phyloP scores from a whole-genome alignment of 2,113 vertebrate genomes.

The Cheirogaleus medius region DNA sequence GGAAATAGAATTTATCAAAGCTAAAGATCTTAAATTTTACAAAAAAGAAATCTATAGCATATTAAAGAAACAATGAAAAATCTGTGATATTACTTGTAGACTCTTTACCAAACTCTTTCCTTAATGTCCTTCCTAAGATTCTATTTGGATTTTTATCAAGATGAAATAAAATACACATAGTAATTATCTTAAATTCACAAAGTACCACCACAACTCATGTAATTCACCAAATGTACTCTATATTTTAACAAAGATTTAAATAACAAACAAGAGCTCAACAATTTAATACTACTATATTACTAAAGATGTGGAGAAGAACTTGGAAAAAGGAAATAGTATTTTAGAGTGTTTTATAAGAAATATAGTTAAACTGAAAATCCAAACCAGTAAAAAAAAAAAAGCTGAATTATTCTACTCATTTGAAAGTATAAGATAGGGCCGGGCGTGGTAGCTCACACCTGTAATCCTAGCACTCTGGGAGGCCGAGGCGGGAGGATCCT shows the following conservation, averaged over 20 bases:
- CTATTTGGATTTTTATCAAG: constrained; percentile 16
- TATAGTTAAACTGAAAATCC: constrained; percentile 5
- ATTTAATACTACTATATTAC: neutral
- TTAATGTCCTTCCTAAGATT: neutral
- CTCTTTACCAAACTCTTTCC: constrained; percentile 3
- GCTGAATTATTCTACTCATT: neutral
- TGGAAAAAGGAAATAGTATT: constrained; percentile 13
- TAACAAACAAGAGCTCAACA: neutral
- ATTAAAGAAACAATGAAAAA: neutral
- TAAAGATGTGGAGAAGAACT: neutral
- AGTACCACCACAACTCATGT: neutral
- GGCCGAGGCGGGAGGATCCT: too few species aligned
- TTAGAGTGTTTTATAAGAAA: constrained; percentile 26
- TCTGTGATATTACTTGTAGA: neutral
- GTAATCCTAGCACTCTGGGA: too few species aligned
- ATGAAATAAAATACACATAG: constrained; percentile 52
- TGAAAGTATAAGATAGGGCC: neutral
- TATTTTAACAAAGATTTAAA: constrained; percentile 40
- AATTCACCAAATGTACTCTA: neutral
- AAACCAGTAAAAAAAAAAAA: constrained; percentile 37
- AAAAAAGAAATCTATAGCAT: neutral
- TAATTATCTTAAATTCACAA: constrained; percentile 14
- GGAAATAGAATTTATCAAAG: neutral
- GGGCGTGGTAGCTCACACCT: too few species aligned
- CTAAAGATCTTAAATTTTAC: neutral